These are phyloP conservation scores for Catharus minimus DNA, from an alignment of 2,113 vertebrate genomes.

Conservation along the genomic window DNA sequence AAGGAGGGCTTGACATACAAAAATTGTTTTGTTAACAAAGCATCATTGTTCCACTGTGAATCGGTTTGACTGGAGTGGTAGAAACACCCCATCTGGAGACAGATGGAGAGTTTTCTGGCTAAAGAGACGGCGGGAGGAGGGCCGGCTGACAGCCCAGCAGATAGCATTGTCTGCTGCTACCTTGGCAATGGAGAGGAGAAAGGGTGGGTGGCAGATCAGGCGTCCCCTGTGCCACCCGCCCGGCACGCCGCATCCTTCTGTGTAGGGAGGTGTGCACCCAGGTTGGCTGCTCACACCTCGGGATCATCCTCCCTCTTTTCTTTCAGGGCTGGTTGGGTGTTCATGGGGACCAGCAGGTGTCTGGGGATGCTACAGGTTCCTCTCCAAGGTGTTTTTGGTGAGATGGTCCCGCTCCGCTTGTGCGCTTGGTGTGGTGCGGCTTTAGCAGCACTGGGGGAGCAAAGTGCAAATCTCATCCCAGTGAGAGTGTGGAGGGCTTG, in stretches of 20 bases:
- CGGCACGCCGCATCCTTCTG: neutral
- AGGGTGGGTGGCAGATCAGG: neutral
- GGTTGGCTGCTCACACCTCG: neutral
- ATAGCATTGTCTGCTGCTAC: slow-evolving; percentile 57
- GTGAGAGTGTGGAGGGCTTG: accelerated
- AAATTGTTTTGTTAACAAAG: slow-evolving; percentile 68
- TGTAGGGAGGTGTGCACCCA: neutral
- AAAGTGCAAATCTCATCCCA: neutral
- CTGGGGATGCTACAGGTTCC: accelerated
- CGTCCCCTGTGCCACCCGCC: neutral
- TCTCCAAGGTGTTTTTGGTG: neutral
- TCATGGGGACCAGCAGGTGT: neutral
- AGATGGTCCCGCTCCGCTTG: accelerated
- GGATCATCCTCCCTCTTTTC: neutral
- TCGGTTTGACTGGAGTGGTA: slow-evolving; percentile 58
- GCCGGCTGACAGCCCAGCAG: slow-evolving; percentile 42
- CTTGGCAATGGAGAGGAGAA: slow-evolving; percentile 43
- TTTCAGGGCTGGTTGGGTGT: neutral
- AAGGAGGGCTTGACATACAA: slow-evolving; percentile 29
- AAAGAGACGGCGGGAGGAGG: slow-evolving; percentile 17
- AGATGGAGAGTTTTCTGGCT: slow-evolving; percentile 58
- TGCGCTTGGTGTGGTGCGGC: neutral
- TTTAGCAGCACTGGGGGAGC: neutral
- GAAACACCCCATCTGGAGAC: slow-evolving; percentile 71
- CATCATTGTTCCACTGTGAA: slow-evolving; percentile 54